Conservation (phyloP, 2,888 invertebrate genomes). For the Odontothrips loti region DNA sequence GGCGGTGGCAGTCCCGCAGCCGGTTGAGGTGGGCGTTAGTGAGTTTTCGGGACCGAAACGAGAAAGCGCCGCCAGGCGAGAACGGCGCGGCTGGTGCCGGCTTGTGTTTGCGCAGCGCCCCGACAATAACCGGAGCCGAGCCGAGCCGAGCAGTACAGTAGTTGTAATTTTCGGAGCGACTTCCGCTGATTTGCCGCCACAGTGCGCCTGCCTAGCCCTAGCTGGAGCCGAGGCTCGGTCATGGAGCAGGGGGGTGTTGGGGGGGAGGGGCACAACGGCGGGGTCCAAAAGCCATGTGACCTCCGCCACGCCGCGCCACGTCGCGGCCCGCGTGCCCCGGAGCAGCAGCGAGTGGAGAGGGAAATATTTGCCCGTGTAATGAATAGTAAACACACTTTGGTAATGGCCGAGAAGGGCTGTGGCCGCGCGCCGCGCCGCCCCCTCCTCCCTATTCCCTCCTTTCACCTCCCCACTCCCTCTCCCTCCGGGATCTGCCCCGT, state of each 20-base stretch:
- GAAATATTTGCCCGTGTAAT: conserved; percentile 26
- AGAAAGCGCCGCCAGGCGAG: too few relatives aligned
- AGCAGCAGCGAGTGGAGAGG: neutral
- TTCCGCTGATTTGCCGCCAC: neutral
- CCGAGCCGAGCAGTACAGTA: neutral
- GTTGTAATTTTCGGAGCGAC: conserved; percentile 16
- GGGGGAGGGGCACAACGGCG: neutral
- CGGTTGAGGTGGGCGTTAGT: too few relatives aligned
- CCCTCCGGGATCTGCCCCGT: neutral
- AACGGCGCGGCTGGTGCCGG: neutral
- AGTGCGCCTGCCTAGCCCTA: neutral
- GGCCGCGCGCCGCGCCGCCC: neutral
- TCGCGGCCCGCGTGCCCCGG: neutral
- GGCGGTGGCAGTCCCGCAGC: too few relatives aligned
- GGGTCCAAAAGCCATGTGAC: neutral
- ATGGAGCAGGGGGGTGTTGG: neutral
- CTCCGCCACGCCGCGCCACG: neutral
- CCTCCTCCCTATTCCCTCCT: neutral
- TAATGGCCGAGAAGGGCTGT: neutral
- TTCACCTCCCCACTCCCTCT: neutral
- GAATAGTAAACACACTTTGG: conserved; percentile 23
- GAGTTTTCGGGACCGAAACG: too few relatives aligned
- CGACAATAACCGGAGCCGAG: neutral
- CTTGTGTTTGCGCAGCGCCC: neutral
- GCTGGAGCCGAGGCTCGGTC: neutral